Evolutionary conservation across 2,797 vertebrate species (phyloP).

Genomic region (Pipistrellus kuhlii): DNA sequence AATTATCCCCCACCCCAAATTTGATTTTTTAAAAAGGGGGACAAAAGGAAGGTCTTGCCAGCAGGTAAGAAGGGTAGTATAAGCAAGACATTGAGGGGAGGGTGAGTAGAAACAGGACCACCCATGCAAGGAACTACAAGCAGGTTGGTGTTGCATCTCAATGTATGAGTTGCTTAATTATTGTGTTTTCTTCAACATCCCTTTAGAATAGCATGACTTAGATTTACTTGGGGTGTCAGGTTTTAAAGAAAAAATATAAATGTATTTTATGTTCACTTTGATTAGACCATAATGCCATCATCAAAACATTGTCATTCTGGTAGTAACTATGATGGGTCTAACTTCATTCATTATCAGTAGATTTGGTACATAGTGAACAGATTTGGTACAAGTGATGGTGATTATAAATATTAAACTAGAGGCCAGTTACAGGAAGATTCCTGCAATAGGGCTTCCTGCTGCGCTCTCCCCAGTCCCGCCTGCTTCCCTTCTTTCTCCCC

Average conservation of each 20-base stretch:
- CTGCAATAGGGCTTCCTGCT: no score
- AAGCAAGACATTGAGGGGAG: background rate
- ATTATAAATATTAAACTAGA: background rate
- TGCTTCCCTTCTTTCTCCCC: no score
- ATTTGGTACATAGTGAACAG: background rate
- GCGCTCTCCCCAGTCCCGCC: no score
- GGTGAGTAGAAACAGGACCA: background rate
- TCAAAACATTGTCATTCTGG: background rate
- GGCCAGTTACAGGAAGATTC: no score
- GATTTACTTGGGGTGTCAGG: background rate
- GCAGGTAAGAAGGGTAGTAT: background rate
- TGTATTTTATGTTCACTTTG: background rate
- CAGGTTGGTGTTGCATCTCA: background rate
- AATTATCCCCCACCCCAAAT: background rate
- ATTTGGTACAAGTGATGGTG: background rate
- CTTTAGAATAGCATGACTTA: background rate
- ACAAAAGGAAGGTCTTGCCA: background rate
- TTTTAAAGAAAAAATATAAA: constrained; percentile 27
- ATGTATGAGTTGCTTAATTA: background rate
- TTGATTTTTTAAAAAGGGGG: background rate
- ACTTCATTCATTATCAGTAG: background rate
- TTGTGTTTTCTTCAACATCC: background rate
- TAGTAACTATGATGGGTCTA: background rate
- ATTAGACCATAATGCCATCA: background rate
- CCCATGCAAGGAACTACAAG: background rate